Evolutionary conservation across 1,140 invertebrate species (phyloP).

Genomic region (Ceratina japonica): DNA sequence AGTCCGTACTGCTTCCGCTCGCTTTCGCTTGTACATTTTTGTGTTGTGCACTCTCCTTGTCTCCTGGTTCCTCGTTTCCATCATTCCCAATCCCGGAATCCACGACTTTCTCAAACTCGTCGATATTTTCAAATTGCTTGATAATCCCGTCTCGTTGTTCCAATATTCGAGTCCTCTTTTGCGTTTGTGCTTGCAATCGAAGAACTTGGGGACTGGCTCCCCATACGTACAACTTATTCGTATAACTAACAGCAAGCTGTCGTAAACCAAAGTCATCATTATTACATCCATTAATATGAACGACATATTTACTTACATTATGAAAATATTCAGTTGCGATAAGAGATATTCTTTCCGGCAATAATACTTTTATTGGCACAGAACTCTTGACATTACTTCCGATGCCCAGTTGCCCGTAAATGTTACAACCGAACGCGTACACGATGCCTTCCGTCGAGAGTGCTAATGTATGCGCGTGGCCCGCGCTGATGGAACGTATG

Average conservation of each 20-base stretch:
- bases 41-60: slow-evolving; percentile 30
- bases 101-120: slow-evolving; percentile 51
- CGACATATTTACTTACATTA: slow-evolving; percentile 81
- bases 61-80: slow-evolving; percentile 43
- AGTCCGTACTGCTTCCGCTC: slow-evolving; percentile 41
- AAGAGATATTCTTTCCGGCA: slow-evolving; percentile 82
- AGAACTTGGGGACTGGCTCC: slow-evolving; percentile 89
- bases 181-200: slow-evolving; percentile 84
- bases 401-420: slow-evolving; percentile 88
- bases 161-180: slow-evolving; percentile 80
- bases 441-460: slow-evolving; percentile 84
- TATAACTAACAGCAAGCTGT: slow-evolving; percentile 85
- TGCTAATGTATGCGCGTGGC: slow-evolving; percentile 88
- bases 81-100: slow-evolving; percentile 38
- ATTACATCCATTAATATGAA: neutral
- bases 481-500: slow-evolving; percentile 82
- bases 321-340: slow-evolving; percentile 91
- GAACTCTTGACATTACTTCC: slow-evolving; percentile 83
- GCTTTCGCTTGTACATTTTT: slow-evolving; percentile 53
- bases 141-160: slow-evolving; percentile 75
- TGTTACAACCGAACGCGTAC: slow-evolving; percentile 88
- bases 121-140: slow-evolving; percentile 65
- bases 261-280: slow-evolving; percentile 30
- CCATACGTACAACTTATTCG: slow-evolving; percentile 87
- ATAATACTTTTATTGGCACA: slow-evolving; percentile 80